Evolutionary conservation across 2,113 vertebrate genomes (phyloP), one percentile per base, ranked within the genome.

Genomic region (Onychorhynchus coronatus): DNA sequence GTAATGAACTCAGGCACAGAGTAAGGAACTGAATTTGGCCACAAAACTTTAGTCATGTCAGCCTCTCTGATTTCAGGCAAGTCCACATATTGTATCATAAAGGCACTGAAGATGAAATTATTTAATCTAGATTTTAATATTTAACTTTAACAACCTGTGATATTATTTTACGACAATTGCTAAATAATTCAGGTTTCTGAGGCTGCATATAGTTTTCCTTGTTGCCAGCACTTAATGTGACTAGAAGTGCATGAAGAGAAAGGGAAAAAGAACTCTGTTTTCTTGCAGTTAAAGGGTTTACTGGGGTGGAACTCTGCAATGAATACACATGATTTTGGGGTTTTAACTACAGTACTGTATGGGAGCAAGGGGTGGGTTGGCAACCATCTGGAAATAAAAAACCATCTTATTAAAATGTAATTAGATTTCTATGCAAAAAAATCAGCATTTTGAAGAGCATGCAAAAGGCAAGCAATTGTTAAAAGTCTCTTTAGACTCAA

Each of bases 171-270:
- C 11, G 44, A 85, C 71, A 58, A 82, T 27, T 95, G 42, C 71
- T 93, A 96, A 96, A 90, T 92, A 95, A 96, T 93, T 58, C 83
- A 73, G 12, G 18, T 21, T 88, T 97, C 63, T 78, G 63, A 94
- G 47, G 47, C 41, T 86, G 73, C 44, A 37, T 47, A 41, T 63
- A 81, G 71, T 96, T 86, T 93, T 82, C 24, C 62, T 80, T 83
- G 76, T 78, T 90, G 62, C 44, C 71, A 73, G 53, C 50, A 89
- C 50, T 67, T 92, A 65, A 84, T 35, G 25, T 61, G 84, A 67
- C 53, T 53, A 89, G 23, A 62, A 92, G 16, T 27, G 56, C 55
- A 56, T 61, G 61, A 95, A 86, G 75, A 95, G 81, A 95, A 94
- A 72, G 22, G 30, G 28, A 50, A 82, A 93, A 85, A 81, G 61